Evolutionary conservation across 2,797 vertebrate genomes (phyloP).

Genomic region (Gadopsis marmoratus): DNA sequence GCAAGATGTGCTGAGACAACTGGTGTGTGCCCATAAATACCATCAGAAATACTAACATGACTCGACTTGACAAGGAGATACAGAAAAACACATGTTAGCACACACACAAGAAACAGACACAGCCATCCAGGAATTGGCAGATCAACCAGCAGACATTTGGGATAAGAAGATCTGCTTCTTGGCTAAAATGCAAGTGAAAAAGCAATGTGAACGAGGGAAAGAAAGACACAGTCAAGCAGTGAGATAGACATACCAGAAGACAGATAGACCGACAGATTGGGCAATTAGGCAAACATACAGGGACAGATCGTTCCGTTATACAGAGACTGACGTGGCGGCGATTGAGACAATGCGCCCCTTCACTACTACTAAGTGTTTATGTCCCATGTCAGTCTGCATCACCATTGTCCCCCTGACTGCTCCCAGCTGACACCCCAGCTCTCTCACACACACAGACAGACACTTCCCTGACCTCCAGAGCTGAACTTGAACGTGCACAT

Average conservation of each 20-base stretch:
- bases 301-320: slow-evolving; percentile 78
- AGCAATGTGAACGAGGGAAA: slow-evolving; percentile 28
- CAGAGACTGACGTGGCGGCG: slow-evolving; percentile 66
- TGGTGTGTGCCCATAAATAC: neutral
- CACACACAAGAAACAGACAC: slow-evolving; percentile 22
- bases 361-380: slow-evolving; percentile 81
- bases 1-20: neutral
- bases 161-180: slow-evolving; percentile 31
- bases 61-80: slow-evolving; percentile 17
- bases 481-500: slow-evolving; percentile 59
- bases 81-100: slow-evolving; percentile 11
- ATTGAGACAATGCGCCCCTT: slow-evolving; percentile 79
- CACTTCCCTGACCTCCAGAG: slow-evolving; percentile 54
- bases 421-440: slow-evolving; percentile 76
- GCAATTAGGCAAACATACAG: slow-evolving; percentile 80
- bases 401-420: slow-evolving; percentile 82
- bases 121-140: slow-evolving; percentile 11
- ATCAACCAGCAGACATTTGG: slow-evolving; percentile 22
- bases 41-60: slow-evolving; percentile 12
- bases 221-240: slow-evolving; percentile 46
- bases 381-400: slow-evolving; percentile 83
- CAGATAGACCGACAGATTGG: slow-evolving; percentile 73
- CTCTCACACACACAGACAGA: slow-evolving; percentile 23
- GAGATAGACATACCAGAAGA: slow-evolving; percentile 67
- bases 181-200: slow-evolving; percentile 22